phyloP scores from a whole-genome alignment of 2,888 invertebrate species.

The Luffia ferchaultella region DNA sequence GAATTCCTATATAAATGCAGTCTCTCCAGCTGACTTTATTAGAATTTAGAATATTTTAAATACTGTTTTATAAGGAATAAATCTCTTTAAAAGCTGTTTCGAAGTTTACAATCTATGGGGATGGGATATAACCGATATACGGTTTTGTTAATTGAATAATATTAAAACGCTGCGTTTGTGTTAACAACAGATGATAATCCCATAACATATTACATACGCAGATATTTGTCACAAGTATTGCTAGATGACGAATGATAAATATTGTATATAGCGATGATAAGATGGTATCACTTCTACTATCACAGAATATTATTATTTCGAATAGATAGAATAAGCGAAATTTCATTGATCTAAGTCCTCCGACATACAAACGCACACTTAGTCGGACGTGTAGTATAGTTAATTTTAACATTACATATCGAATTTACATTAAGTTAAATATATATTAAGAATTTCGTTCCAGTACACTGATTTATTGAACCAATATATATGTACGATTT shows the following conservation, averaged over 20 bases:
- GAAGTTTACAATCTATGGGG: neutral
- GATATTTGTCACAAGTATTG: neutral
- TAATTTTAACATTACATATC: too few relatives aligned
- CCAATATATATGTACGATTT: too few relatives aligned
- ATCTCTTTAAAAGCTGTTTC: neutral
- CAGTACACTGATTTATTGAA: too few relatives aligned
- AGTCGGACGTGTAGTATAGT: too few relatives aligned
- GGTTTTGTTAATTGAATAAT: neutral
- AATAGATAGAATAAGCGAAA: conserved; percentile 15
- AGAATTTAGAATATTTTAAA: neutral
- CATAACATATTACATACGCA: neutral
- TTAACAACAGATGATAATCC: neutral
- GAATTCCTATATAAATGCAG: neutral
- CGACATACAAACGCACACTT: too few relatives aligned
- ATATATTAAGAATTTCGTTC: too few relatives aligned
- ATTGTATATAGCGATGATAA: conserved; percentile 14
- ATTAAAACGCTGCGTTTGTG: neutral
- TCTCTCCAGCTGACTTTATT: neutral
- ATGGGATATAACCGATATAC: neutral
- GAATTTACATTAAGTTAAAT: too few relatives aligned
- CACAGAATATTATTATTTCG: conserved; percentile 61
- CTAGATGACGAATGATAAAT: neutral
- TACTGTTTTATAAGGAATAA: neutral
- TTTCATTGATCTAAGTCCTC: neutral
- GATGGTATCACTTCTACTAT: conserved; percentile 64